Evolutionary conservation across 2,888 invertebrate genomes (phyloP).

Genomic region (Caenorhabditis parvicauda): DNA sequence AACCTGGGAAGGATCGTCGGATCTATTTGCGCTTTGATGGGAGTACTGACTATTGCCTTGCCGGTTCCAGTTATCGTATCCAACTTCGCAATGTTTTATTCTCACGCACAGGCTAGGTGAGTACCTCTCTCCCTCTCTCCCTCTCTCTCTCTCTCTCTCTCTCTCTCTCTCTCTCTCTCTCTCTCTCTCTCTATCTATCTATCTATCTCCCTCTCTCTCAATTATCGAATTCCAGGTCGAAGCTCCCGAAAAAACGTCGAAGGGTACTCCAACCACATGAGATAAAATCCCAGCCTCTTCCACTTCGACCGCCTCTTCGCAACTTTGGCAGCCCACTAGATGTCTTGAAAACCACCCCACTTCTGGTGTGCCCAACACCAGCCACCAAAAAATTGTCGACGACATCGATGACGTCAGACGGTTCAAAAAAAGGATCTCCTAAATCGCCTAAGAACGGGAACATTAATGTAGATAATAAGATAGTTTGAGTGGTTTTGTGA

Average conservation of each 20-base stretch:
- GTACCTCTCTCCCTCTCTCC: background rate
- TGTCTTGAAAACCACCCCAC: slow-evolving; percentile 28
- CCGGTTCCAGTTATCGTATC: slow-evolving; percentile 53
- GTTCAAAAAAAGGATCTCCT: too few species aligned
- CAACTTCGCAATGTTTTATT: slow-evolving; percentile 54
- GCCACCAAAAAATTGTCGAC: background rate
- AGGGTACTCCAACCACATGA: slow-evolving; percentile 57
- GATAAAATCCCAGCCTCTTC: slow-evolving; percentile 15
- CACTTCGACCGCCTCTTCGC: background rate
- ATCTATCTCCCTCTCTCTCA: slow-evolving; percentile 5
- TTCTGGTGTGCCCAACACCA: slow-evolving; percentile 31
- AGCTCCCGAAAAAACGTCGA: slow-evolving; percentile 58
- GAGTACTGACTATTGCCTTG: slow-evolving; percentile 51
- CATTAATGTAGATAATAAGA: too few species aligned
- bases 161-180: background rate
- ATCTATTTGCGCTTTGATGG: slow-evolving; percentile 49
- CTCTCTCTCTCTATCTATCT: background rate
- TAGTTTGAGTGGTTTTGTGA: too few species aligned
- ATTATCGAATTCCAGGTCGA: slow-evolving; percentile 32
- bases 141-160: background rate
- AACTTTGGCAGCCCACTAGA: slow-evolving; percentile 16
- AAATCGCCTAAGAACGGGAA: too few species aligned
- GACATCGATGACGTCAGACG: too few species aligned
- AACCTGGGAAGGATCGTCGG: slow-evolving; percentile 48
- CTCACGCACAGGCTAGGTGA: slow-evolving; percentile 50